phyloP scores from a whole-genome alignment of 2,888 invertebrate species.

The Dichetophora obliterata region DNA sequence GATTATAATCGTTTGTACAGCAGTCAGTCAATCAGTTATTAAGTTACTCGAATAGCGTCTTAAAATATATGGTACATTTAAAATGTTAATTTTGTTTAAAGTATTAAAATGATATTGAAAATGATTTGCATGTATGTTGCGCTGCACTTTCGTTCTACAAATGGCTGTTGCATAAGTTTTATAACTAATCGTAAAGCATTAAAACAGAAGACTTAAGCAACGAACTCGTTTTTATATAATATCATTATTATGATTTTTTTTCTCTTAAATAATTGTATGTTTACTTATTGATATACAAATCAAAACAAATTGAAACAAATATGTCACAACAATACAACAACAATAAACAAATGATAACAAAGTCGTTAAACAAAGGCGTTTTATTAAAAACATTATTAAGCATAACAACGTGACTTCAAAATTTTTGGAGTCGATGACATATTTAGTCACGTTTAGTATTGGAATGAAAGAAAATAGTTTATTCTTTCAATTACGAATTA shows the following conservation, averaged over 20 bases:
- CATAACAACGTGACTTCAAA: too few relatives aligned
- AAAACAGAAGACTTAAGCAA: constrained; percentile 2
- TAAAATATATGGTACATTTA: not conserved
- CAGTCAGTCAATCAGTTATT: constrained; percentile 8
- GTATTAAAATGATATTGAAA: not conserved
- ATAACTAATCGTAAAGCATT: not conserved
- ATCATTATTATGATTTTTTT: not conserved
- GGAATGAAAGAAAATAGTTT: too few relatives aligned
- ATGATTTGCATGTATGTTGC: not conserved
- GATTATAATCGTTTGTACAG: not conserved
- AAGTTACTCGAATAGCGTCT: not conserved
- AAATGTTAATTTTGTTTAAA: not conserved
- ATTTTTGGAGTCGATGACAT: too few relatives aligned
- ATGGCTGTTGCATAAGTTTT: not conserved
- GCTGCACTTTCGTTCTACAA: not conserved
- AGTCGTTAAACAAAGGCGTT: too few relatives aligned
- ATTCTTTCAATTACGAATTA: too few relatives aligned
- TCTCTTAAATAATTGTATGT: not conserved
- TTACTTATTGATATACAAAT: not conserved
- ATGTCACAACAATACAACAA: not conserved
- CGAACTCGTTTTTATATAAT: not conserved
- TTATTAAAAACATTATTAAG: too few relatives aligned
- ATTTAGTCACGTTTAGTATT: too few relatives aligned
- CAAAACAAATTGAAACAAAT: not conserved
- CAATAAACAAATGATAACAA: not conserved